phyloP scores from a whole-genome alignment of 2,113 vertebrate species.

The Isurus oxyrinchus region DNA sequence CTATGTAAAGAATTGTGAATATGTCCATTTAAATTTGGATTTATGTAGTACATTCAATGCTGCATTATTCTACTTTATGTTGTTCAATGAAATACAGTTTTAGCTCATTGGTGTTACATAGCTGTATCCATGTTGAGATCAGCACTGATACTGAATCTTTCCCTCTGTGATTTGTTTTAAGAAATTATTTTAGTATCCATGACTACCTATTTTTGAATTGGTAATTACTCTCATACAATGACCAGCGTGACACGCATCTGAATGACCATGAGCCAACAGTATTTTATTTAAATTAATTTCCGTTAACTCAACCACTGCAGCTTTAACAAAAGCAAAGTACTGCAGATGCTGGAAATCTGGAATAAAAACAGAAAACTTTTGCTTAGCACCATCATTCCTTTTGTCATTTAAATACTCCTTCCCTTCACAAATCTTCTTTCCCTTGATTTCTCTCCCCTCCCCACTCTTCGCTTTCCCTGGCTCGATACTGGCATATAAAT shows the following conservation, averaged over 20 bases:
- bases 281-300: background rate
- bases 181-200: background rate
- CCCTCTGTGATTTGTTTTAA: background rate
- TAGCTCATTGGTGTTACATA: background rate
- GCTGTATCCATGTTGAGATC: background rate
- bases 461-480: background rate
- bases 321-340: background rate
- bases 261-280: background rate
- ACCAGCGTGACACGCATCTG: background rate
- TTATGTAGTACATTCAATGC: constrained; percentile 14
- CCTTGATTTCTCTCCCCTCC: background rate
- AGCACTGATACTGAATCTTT: background rate
- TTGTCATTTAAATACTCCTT: background rate
- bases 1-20: background rate
- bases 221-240: background rate
- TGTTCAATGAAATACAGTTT: background rate
- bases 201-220: background rate
- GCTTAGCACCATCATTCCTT: background rate
- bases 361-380: background rate
- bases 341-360: background rate
- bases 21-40: constrained; percentile 13
- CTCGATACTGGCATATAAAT: background rate
- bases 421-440: background rate
- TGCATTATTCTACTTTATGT: constrained; percentile 13
- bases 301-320: background rate